Percentiles rank a stretch among this genome's conserved stretches.
Evolutionary conservation across 2,113 vertebrate species (phyloP).

Genomic region (Clarias batrachus): DNA sequence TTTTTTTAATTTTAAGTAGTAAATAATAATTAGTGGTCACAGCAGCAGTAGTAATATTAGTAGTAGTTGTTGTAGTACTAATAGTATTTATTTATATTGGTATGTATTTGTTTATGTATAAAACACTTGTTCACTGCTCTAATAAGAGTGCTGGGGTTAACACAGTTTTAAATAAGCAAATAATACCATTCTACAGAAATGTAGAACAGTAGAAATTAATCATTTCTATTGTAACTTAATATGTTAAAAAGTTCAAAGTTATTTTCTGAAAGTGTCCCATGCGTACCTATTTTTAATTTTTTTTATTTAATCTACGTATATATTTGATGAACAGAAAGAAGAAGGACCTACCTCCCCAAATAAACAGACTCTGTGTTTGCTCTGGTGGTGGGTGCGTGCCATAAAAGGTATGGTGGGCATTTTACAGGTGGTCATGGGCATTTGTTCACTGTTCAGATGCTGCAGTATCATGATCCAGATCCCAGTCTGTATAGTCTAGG

Average conservation of each 20-base stretch:
- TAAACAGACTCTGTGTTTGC: neutral
- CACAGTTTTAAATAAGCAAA: neutral
- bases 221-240: neutral
- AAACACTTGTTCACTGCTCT: neutral
- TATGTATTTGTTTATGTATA: neutral
- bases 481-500: neutral
- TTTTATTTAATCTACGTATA: neutral
- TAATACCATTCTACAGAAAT: neutral
- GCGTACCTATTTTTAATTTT: neutral
- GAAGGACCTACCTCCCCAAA: conserved; percentile 29
- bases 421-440: neutral
- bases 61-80: neutral
- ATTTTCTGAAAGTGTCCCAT: neutral
- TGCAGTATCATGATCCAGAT: neutral
- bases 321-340: conserved; percentile 7
- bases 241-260: neutral
- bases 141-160: neutral
- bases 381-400: neutral
- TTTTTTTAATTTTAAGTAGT: too few species aligned
- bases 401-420: conserved; percentile 6
- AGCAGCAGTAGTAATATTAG: too few species aligned
- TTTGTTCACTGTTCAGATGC: neutral
- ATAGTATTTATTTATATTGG: neutral
- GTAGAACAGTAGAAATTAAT: neutral
- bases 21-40: neutral